A percentile compares a stretch with the other conserved stretches of the same genome.
These are phyloP conservation scores for Grammomys dolichurus DNA, from an alignment of 2,113 vertebrate genomes.

Conservation along the genomic window DNA sequence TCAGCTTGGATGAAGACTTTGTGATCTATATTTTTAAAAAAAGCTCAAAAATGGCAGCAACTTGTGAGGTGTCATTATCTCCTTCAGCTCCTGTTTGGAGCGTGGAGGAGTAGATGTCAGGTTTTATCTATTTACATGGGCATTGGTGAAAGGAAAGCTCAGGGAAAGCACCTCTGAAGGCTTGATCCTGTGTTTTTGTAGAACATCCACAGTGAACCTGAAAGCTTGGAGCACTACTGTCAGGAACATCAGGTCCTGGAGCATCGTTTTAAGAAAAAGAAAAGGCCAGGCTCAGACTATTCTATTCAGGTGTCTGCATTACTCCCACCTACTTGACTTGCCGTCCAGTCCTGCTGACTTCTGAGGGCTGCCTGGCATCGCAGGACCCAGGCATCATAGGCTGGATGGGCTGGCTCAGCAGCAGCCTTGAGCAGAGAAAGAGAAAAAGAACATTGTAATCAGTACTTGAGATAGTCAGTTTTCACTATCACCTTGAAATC, in stretches of 20 bases:
- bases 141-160: background rate
- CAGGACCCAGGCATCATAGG: conserved; percentile 91
- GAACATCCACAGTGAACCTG: background rate
- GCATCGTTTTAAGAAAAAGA: too few relatives aligned
- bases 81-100: background rate
- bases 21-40: background rate
- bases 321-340: conserved; percentile 87
- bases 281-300: background rate
- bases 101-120: background rate
- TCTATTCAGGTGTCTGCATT: fast-evolving
- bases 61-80: too few relatives aligned
- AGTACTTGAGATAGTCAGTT: too few relatives aligned
- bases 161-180: background rate
- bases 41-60: background rate
- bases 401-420: conserved; percentile 91
- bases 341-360: conserved; percentile 84
- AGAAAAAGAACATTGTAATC: background rate
- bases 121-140: background rate
- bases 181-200: background rate
- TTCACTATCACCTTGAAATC: background rate
- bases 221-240: background rate
- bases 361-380: conserved; percentile 85
- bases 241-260: background rate
- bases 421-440: conserved; percentile 78
- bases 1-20: background rate